phyloP scores from a whole-genome alignment of 2,888 invertebrate genomes.

The Andrena fulva region DNA sequence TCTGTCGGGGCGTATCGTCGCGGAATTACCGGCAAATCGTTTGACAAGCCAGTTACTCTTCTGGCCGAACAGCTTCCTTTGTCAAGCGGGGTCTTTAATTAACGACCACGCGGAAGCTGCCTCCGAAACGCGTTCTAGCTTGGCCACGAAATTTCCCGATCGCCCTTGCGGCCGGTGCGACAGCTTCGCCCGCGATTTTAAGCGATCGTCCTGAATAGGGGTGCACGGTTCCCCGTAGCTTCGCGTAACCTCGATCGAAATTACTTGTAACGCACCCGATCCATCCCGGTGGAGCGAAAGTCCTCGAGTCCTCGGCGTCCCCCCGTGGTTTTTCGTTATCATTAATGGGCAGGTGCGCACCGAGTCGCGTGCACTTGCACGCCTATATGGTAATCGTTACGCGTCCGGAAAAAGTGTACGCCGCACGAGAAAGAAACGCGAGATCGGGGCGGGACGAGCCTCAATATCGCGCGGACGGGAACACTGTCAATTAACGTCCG shows the following conservation, averaged over 20 bases:
- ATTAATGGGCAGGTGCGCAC: neutral
- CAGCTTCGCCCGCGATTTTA: neutral
- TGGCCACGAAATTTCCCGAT: neutral
- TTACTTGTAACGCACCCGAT: too few relatives aligned
- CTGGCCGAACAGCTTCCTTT: conserved; percentile 18
- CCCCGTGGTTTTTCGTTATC: neutral
- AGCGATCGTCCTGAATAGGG: neutral
- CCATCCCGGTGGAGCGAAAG: too few relatives aligned
- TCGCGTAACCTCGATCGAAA: too few relatives aligned
- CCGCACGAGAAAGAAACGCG: conserved; percentile 13
- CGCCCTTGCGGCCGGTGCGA: neutral
- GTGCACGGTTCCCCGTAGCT: neutral
- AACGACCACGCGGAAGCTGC: conserved; percentile 6
- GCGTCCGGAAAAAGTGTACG: neutral
- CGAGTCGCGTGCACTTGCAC: neutral
- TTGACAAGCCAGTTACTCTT: conserved; percentile 33
- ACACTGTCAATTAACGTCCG: conserved; percentile 37
- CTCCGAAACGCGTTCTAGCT: neutral
- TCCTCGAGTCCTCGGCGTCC: too few relatives aligned
- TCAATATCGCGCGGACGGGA: conserved; percentile 9
- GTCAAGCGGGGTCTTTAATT: conserved; percentile 29
- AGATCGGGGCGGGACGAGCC: neutral
- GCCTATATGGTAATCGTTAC: conserved; percentile 9
- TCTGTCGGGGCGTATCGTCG: neutral
- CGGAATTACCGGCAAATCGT: conserved; percentile 51